Evolutionary conservation across 2,888 invertebrate species (phyloP).

Genomic region (Perithous albicinctus): DNA sequence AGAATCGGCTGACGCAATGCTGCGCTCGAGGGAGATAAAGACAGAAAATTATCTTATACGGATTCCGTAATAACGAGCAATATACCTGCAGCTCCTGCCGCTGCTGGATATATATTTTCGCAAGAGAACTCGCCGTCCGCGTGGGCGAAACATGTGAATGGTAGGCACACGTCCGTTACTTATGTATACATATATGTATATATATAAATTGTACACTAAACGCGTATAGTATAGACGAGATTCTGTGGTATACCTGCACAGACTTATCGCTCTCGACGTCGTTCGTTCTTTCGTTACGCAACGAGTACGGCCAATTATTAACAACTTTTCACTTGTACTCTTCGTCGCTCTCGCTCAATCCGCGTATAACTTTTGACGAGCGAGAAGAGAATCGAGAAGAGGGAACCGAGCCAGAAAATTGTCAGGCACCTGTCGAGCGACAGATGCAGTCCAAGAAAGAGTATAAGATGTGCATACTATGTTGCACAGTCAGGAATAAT

Average conservation of each 20-base stretch:
- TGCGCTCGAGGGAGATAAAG: neutral
- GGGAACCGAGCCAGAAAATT: constrained; percentile 50
- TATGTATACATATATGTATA: neutral
- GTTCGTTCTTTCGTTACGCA: constrained; percentile 36
- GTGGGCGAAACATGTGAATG: constrained; percentile 54
- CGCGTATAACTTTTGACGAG: neutral
- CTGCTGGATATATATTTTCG: constrained; percentile 40
- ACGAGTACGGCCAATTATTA: constrained; percentile 38
- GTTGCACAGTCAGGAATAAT: neutral
- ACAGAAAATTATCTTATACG: constrained; percentile 8
- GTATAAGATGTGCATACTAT: neutral
- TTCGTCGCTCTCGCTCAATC: neutral
- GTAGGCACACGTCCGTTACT: constrained; percentile 41
- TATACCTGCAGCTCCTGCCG: constrained; percentile 14
- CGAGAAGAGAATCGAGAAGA: neutral
- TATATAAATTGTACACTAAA: no score
- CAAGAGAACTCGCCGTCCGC: constrained; percentile 21
- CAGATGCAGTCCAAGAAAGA: constrained; percentile 7
- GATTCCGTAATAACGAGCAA: constrained; percentile 31
- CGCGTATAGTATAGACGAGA: neutral
- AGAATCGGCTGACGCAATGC: constrained; percentile 14
- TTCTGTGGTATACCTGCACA: neutral
- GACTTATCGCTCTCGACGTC: constrained; percentile 3
- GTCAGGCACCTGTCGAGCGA: constrained; percentile 54
- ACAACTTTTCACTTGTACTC: constrained; percentile 29